Evolutionary conservation across 1,140 invertebrate species (phyloP).

Genomic region (Drosophila lowei): DNA sequence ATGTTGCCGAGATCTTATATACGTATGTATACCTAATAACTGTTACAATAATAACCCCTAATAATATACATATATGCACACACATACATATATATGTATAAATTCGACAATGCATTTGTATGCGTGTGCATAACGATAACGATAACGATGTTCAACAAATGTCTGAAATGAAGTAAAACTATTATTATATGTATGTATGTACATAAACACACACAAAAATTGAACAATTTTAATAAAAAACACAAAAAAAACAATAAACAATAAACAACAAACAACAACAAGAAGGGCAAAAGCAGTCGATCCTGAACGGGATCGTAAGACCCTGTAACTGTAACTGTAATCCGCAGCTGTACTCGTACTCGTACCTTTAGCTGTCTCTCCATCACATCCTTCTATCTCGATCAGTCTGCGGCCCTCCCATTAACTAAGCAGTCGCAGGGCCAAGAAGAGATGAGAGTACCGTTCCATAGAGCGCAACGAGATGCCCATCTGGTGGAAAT

Average conservation of each 20-base stretch:
- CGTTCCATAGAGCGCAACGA: slow-evolving; percentile 23
- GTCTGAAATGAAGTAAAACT: slow-evolving; percentile 65
- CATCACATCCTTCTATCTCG: no score
- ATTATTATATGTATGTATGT: slow-evolving; percentile 45
- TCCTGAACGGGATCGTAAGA: neutral
- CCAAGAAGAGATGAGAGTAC: neutral
- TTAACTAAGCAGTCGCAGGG: no score
- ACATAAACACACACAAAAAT: slow-evolving; percentile 4
- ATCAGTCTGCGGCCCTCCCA: no score
- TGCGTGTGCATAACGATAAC: slow-evolving; percentile 38
- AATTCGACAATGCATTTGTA: slow-evolving; percentile 14
- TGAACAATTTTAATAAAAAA: neutral
- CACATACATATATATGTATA: slow-evolving; percentile 29
- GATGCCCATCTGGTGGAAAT: slow-evolving; percentile 22
- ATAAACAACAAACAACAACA: neutral
- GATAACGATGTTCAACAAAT: slow-evolving; percentile 54
- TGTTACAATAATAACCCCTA: slow-evolving; percentile 46
- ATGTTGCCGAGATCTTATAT: slow-evolving; percentile 61
- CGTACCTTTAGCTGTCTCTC: no score
- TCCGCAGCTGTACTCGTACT: no score
- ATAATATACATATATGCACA: slow-evolving; percentile 30
- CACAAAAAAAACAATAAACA: neutral
- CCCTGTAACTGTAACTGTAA: no score
- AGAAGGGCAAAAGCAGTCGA: neutral
- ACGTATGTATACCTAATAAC: slow-evolving; percentile 55